Base-by-base conservation (phyloP, 2,888 invertebrate genomes). In the Selenia dentaria region DNA sequence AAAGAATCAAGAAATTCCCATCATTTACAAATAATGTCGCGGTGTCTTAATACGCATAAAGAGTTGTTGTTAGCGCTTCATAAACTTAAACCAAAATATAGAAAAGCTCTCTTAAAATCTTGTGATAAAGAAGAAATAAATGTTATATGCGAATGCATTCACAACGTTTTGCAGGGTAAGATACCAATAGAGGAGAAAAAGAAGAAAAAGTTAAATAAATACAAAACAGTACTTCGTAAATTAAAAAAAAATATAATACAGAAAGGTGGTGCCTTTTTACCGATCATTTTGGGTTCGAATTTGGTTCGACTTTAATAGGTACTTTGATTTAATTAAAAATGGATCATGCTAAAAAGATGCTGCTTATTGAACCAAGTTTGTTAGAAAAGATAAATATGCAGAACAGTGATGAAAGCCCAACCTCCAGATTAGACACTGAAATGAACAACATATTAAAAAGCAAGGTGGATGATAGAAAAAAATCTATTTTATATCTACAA, bases 401-500 rank as follows among this genome's bases (percentile, higher is more conserved):
- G 1, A 38, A 35, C 22, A 18, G 8, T 26, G 5, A 10, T 33
- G 34, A 51, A 26, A 47, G 29, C 31, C 16, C 44, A 5, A 44
- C 45, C 11, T 57, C 57, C 6, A 16, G 59, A 32, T 40, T 46
- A 40, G 46, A 46, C 9, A 36, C 6, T 6, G 46, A 46, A 35
- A 62, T 43, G 60, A 54, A 59, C 35, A 57, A 42, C 49, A 57
- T 46, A 32, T 40, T 46, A 6, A 46, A 40, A 8, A 46, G 39
- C 24, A 16, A 46, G 18, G 34, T 40, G 4, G 44, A 59, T 4
- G 62, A 62, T 40, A 48, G 57, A 37, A 51, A 57, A 43, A 62
- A 64, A 32, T 59, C 58, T 24, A 38, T 53, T 31, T 20, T 39
- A 39, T 62, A 65, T 32, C 39, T 60, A 37, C 60, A 62, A 59